These are phyloP conservation scores for Babyrousa celebensis DNA, from an alignment of 2,797 vertebrate species.

Conservation along the genomic window DNA sequence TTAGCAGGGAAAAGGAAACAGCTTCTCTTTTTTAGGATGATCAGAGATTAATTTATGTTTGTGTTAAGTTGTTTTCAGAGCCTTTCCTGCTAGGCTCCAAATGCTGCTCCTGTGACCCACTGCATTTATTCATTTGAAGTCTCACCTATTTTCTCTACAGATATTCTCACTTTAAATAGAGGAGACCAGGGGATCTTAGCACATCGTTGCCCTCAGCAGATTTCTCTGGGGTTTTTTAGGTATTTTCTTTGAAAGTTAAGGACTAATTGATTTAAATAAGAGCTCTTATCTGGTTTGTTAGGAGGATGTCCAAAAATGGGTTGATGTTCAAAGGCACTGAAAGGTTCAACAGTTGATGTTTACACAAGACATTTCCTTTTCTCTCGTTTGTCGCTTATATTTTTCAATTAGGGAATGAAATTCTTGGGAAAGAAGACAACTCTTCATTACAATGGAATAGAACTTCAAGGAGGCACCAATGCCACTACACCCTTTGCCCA, in stretches of 20 bases:
- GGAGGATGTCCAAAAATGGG: not conserved
- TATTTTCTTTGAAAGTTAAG: slow-evolving; percentile 51
- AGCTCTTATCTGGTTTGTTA: not conserved
- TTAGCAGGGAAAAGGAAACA: not conserved
- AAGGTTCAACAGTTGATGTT: not conserved
- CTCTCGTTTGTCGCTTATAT: slow-evolving; percentile 27
- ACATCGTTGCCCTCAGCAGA: not conserved
- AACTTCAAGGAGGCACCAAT: not conserved
- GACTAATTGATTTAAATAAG: not conserved
- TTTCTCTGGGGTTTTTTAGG: not conserved
- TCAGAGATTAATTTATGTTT: slow-evolving; percentile 33
- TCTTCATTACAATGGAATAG: not conserved
- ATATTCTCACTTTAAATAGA: slow-evolving; percentile 26
- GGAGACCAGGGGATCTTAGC: not conserved
- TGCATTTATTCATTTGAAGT: not conserved
- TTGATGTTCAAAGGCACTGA: not conserved
- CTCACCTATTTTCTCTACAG: slow-evolving; percentile 28
- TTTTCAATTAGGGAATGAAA: slow-evolving; percentile 41
- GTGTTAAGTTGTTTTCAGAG: not conserved
- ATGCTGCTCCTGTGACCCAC: not conserved
- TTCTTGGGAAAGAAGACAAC: slow-evolving; percentile 43
- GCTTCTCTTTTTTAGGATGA: slow-evolving; percentile 5
- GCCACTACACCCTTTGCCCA: not conserved
- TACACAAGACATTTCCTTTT: slow-evolving; percentile 16
- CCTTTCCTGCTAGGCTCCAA: not conserved